Percentiles rank a stretch among this genome's conserved stretches.
Conservation (phyloP, 1,140 invertebrate genomes). For the Amyelois transitella region DNA sequence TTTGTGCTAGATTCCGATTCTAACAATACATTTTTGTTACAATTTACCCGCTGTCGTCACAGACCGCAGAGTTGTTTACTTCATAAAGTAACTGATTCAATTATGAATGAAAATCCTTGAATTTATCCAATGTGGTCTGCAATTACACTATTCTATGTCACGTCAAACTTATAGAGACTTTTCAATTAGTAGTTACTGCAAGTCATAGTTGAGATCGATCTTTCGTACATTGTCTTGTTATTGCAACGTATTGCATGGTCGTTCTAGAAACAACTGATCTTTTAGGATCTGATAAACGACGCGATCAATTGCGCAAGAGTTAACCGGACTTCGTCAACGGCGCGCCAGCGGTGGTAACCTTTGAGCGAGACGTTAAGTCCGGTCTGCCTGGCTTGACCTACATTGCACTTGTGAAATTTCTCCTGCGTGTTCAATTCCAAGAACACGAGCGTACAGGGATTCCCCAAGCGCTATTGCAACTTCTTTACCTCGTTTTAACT, state of each 20-base stretch:
- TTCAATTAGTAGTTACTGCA: no score
- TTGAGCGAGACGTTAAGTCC: slow-evolving; percentile 59
- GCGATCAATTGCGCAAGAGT: slow-evolving; percentile 61
- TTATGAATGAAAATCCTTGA: slow-evolving; percentile 60
- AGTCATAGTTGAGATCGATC: neutral
- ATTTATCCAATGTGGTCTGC: slow-evolving; percentile 32
- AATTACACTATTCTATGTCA: slow-evolving; percentile 12
- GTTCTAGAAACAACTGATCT: slow-evolving; percentile 57
- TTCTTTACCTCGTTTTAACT: slow-evolving; percentile 23
- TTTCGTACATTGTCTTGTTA: neutral
- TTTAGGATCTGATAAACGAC: slow-evolving; percentile 66
- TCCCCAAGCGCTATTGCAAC: slow-evolving; percentile 38
- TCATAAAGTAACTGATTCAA: slow-evolving; percentile 35
- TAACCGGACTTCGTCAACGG: slow-evolving; percentile 53
- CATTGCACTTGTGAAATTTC: slow-evolving; percentile 70
- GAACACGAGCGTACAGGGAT: slow-evolving; percentile 52
- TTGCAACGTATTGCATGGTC: slow-evolving; percentile 16
- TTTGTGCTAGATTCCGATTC: neutral
- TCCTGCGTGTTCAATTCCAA: slow-evolving; percentile 57
- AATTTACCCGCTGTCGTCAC: slow-evolving; percentile 12
- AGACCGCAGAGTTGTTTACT: slow-evolving; percentile 42
- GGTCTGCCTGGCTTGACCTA: slow-evolving; percentile 70
- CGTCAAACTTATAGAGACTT: neutral
- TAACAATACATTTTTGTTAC: neutral
- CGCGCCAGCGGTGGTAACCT: slow-evolving; percentile 51